phyloP scores from a whole-genome alignment of 64 coral and sea anemone species.

The Platygyra sinensis region DNA sequence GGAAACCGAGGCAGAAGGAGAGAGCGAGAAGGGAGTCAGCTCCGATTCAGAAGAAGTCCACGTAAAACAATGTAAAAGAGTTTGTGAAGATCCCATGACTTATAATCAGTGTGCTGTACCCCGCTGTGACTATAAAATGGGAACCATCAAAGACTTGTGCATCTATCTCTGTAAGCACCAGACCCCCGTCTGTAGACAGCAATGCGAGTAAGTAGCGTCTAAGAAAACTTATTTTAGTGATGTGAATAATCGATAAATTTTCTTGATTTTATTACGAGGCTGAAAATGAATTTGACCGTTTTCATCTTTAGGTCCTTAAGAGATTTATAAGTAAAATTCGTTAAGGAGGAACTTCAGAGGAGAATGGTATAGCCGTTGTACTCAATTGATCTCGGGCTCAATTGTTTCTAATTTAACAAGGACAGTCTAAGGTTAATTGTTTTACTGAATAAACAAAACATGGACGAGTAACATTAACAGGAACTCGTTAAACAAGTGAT shows the following conservation, averaged over 20 bases:
- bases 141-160: constrained; percentile 95
- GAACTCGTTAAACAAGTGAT: too few relatives aligned
- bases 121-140: constrained; percentile 87
- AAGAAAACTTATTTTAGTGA: neutral
- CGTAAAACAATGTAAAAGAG: constrained; percentile 76
- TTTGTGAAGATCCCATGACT: constrained; percentile 87
- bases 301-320: neutral
- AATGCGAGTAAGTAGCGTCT: constrained; percentile 44
- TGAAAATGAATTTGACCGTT: neutral
- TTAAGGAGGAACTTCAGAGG: neutral
- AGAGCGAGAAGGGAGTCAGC: constrained; percentile 39
- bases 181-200: constrained; percentile 77
- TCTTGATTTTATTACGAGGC: constrained; percentile 24
- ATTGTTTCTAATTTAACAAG: too few relatives aligned
- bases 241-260: constrained; percentile 5
- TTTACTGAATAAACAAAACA: too few relatives aligned
- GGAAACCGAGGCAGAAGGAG: constrained; percentile 57
- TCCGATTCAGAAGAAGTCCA: constrained; percentile 32
- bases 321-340: constrained; percentile 1
- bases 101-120: constrained; percentile 94
- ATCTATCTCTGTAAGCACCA: constrained; percentile 87
- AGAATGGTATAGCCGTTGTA: neutral
- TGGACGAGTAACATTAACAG: too few relatives aligned
- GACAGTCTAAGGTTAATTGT: too few relatives aligned
- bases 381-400: too few relatives aligned